Conservation (phyloP, 2,888 invertebrate genomes). For the Pecten maximus region DNA sequence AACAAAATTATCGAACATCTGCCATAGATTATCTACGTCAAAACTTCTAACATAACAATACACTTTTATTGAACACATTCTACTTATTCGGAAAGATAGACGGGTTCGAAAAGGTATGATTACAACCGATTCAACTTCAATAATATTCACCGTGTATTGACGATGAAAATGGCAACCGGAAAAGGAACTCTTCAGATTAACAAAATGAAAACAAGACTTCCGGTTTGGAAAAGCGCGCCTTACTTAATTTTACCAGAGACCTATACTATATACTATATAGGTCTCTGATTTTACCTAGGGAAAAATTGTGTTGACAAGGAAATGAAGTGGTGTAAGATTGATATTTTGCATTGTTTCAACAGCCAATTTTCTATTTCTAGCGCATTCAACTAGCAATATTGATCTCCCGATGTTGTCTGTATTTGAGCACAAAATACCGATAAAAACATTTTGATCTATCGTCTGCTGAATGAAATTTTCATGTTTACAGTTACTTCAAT, state of each 20-base stretch:
- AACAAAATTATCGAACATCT: background rate
- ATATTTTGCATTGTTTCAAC: no score
- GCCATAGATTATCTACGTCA: no score
- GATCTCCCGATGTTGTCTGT: no score
- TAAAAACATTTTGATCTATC: no score
- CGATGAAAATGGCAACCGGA: constrained; percentile 42
- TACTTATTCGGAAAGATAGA: background rate
- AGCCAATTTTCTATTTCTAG: no score
- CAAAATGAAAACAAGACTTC: background rate
- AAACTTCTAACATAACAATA: background rate
- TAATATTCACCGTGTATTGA: constrained; percentile 38
- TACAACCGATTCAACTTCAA: background rate
- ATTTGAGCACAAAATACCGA: no score
- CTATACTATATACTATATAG: no score
- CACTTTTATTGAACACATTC: background rate
- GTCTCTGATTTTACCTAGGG: background rate
- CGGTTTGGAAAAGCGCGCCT: background rate
- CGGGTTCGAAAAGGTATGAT: background rate
- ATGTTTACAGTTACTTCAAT: no score
- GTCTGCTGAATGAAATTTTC: no score
- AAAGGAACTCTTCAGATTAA: constrained; percentile 17
- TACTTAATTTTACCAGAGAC: no score
- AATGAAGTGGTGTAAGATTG: background rate
- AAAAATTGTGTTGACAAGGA: background rate
- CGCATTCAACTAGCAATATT: no score